Evolutionary conservation across 1,140 invertebrate species (phyloP), one percentile per base, ranked within the genome.

Genomic region (Anadara kagoshimensis): DNA sequence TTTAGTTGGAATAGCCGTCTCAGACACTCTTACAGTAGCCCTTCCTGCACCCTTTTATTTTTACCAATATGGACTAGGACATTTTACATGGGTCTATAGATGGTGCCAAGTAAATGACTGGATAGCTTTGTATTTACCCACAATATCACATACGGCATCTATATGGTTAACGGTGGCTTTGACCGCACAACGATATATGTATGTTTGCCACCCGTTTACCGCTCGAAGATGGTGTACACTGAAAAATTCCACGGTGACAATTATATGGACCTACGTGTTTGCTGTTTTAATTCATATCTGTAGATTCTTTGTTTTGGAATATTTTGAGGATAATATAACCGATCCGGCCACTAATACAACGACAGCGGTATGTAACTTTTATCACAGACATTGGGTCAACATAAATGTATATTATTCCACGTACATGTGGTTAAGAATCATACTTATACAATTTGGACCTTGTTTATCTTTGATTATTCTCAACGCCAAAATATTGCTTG

Each of bases 361-460:
- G 16, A 47, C 20, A 22, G 45, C 43, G 10, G 51, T 44, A 26
- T 75, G 73, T 54, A 45, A 45, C 14, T 43, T 29, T 53, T 11
- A 14, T 5, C 70, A 63, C 43, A 20, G 47, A 24, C 7, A 53
- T 29, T 59, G 56, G 61, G 44, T 75, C 22, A n/a, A 75, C 51
- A 5, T 24, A 20, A 47, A 65, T 7, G 44, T 41, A 26, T 75
- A 75, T 53, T 47, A 65, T 45, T 54, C 36, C 16, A 41, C 68
- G 5, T 75, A 75, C 49, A 59, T 75, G 47, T 59, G 58, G 43
- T 66, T 75, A 26, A 44, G 73, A 43, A 75, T 75, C 18, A 70
- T 75, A 14, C 45, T 75, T 4, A 75, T 75, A 51, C 73, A 75
- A 65, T 75, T 75, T 62, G 73, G 70, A 68, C 73, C 73, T 75